Evolutionary conservation across 2,113 vertebrate genomes (phyloP).

Genomic region (Gila orcuttii): DNA sequence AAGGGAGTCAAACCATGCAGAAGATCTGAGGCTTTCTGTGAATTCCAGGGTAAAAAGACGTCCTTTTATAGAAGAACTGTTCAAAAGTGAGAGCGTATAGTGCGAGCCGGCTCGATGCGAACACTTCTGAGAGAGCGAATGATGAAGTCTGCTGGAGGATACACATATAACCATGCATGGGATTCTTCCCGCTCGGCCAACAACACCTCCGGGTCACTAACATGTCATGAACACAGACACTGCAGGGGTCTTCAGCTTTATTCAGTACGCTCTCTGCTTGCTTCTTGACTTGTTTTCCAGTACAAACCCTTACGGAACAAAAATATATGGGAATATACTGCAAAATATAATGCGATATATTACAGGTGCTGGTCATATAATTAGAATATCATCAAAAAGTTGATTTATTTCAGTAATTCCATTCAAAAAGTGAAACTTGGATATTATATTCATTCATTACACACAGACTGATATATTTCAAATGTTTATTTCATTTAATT

Average conservation of each 20-base stretch:
- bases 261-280: too few relatives aligned
- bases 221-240: not conserved
- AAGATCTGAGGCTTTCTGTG: not conserved
- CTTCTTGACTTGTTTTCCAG: not conserved
- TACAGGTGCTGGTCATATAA: too few relatives aligned
- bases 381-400: too few relatives aligned
- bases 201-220: slow-evolving; percentile 46
- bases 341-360: too few relatives aligned
- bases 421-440: too few relatives aligned
- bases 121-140: not conserved
- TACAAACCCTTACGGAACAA: not conserved
- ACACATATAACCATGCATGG: slow-evolving; percentile 38
- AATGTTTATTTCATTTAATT: too few relatives aligned
- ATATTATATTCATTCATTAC: too few relatives aligned
- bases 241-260: not conserved
- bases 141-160: slow-evolving; percentile 19
- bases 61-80: slow-evolving; percentile 26
- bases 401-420: too few relatives aligned
- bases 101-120: not conserved
- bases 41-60: not conserved
- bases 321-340: too few relatives aligned
- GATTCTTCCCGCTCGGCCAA: slow-evolving; percentile 11
- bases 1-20: slow-evolving; percentile 4
- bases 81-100: not conserved
- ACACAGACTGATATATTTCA: too few relatives aligned